A percentile compares a stretch with the other conserved stretches of the same genome.
phyloP scores from a whole-genome alignment of 2,888 invertebrate genomes.

The Euproctis similis region DNA sequence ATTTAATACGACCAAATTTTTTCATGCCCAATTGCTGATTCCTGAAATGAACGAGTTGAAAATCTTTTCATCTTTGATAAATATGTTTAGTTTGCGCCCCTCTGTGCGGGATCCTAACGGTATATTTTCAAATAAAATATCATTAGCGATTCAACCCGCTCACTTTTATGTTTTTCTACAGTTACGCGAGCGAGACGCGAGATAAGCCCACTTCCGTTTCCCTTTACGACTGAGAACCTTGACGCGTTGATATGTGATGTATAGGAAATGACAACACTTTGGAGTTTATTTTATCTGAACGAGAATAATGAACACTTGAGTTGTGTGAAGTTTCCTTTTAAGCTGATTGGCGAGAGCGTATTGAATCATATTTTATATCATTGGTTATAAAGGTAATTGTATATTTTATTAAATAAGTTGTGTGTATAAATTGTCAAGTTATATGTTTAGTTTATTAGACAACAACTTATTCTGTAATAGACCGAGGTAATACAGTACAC shows the following conservation, averaged over 20 bases:
- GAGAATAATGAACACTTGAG: no score
- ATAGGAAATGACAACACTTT: slow-evolving; percentile 25
- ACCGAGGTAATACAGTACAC: no score
- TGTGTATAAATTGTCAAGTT: no score
- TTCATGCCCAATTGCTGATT: no score
- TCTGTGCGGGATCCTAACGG: neutral
- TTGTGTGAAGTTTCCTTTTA: no score
- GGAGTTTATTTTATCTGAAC: slow-evolving; percentile 11
- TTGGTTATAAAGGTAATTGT: no score
- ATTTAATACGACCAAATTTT: no score
- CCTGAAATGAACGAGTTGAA: slow-evolving; percentile 4
- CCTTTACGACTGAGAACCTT: slow-evolving; percentile 28
- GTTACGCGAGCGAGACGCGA: slow-evolving; percentile 28
- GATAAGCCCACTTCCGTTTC: slow-evolving; percentile 41
- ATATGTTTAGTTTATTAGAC: no score
- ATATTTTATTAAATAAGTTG: no score
- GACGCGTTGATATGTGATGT: slow-evolving; percentile 36
- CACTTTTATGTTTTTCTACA: slow-evolving; percentile 8
- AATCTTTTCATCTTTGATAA: neutral
- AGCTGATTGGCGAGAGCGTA: no score
- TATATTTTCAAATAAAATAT: neutral
- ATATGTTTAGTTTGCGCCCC: neutral
- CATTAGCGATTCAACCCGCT: slow-evolving; percentile 15
- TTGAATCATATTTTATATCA: no score
- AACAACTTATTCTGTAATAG: no score